These are phyloP conservation scores for Archaeoteleia sp. DNA, from an alignment of 2,888 invertebrate genomes.

Conservation along the genomic window DNA sequence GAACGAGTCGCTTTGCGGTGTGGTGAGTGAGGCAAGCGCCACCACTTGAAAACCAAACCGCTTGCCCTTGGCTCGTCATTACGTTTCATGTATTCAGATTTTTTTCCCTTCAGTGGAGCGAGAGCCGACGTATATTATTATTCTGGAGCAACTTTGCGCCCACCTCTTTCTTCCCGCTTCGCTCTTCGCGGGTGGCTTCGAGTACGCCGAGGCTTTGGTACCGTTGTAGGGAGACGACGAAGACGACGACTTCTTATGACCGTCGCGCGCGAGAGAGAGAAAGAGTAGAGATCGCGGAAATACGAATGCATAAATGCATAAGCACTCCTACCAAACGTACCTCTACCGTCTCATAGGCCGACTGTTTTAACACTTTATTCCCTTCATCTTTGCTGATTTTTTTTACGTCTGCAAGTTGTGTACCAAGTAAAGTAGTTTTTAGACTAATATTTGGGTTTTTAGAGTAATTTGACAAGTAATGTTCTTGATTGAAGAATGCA, in stretches of 20 bases:
- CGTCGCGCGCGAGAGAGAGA: slow-evolving; percentile 52
- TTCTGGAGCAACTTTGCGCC: slow-evolving; percentile 72
- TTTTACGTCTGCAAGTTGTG: slow-evolving; percentile 45
- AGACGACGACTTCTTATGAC: slow-evolving; percentile 64
- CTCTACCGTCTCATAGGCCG: slow-evolving; percentile 37
- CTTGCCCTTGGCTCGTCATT: slow-evolving; percentile 65
- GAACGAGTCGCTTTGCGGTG: slow-evolving; percentile 16
- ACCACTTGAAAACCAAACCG: slow-evolving; percentile 56
- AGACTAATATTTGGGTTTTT: no score
- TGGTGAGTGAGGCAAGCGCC: slow-evolving; percentile 42
- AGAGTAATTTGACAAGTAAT: slow-evolving; percentile 23
- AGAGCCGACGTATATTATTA: slow-evolving; percentile 70
- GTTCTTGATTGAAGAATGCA: no score
- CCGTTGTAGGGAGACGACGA: slow-evolving; percentile 56
- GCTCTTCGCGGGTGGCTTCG: slow-evolving; percentile 50
- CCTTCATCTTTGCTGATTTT: slow-evolving; percentile 39
- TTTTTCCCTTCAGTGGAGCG: slow-evolving; percentile 65
- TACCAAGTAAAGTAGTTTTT: slow-evolving; percentile 39
- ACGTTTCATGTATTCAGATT: slow-evolving; percentile 74
- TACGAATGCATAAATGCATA: slow-evolving; percentile 75
- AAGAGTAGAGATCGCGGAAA: slow-evolving; percentile 68
- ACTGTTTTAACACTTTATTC: slow-evolving; percentile 44
- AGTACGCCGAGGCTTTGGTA: slow-evolving; percentile 55
- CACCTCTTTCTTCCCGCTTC: slow-evolving; percentile 58
- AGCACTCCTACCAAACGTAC: slow-evolving; percentile 64